These are phyloP conservation scores for Chrysoperla carnea DNA, from an alignment of 1,140 invertebrate species.

Conservation along the genomic window DNA sequence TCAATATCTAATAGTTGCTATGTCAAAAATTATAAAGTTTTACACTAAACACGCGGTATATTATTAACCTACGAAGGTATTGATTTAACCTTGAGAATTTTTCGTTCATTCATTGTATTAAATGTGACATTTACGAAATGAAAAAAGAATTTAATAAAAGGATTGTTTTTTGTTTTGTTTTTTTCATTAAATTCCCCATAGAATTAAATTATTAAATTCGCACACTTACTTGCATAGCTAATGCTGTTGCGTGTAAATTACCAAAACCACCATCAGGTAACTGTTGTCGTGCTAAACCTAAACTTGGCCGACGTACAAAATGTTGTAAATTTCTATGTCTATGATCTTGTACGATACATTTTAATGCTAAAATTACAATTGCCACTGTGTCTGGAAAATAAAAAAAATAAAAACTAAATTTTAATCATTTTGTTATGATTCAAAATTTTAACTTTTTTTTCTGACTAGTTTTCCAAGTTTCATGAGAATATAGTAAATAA, in stretches of 20 bases:
- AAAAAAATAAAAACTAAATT: too few species aligned
- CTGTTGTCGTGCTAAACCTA: conserved; percentile 55
- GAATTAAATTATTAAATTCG: not conserved
- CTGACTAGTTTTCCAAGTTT: not conserved
- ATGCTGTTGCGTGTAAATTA: conserved; percentile 57
- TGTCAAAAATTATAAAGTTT: too few species aligned
- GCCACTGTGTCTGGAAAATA: conserved; percentile 52
- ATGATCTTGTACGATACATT: conserved; percentile 71
- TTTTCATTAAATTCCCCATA: too few species aligned
- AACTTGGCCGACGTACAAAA: conserved; percentile 53
- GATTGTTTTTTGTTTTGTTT: too few species aligned
- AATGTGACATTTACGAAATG: too few species aligned
- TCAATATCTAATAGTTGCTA: too few species aligned
- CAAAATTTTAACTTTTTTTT: not conserved
- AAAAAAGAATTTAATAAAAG: too few species aligned
- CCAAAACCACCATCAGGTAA: conserved; percentile 64
- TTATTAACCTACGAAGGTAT: too few species aligned
- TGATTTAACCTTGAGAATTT: too few species aligned
- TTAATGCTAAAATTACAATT: conserved; percentile 63
- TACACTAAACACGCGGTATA: too few species aligned
- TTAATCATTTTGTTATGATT: not conserved
- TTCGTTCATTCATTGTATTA: too few species aligned
- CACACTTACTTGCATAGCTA: conserved; percentile 47
- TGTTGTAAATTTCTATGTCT: conserved; percentile 59
- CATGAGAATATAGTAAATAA: conserved; percentile 1